Evolutionary conservation across 1,140 invertebrate species (phyloP), one percentile per base, ranked within the genome.

Genomic region (Drosophila ananassae): DNA sequence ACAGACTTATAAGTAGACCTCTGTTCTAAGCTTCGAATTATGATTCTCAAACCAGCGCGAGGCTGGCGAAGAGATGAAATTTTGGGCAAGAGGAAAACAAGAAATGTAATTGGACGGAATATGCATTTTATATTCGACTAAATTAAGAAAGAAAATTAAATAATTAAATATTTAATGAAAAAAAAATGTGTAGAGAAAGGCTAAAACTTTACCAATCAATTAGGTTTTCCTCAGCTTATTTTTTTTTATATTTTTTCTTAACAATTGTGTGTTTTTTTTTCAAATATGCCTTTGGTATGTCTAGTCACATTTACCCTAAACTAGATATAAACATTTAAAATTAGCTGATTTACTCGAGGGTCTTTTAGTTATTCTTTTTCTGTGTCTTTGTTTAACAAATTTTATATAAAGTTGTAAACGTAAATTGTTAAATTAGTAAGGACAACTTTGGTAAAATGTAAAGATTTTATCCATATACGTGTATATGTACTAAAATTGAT

Each of bases 261-360:
- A 69, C 67, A 69, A 69, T 50, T 69, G 67, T 68, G 41, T 69
- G 50, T 73, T 60, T 69, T 12, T 62, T 62, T 78, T 68, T 84
- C 72, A 79, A 85, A 82, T 90, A 87, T 90, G 82, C 82, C 87
- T 90, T 90, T 90, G 87, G 87, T 90, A 90, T 90, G 87, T 90
- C 87, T 90, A 90, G 87, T 90, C 82, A 69, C 67, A 66, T 80
- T 79, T 72, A 79, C 59, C 32, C 59, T 82, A 74, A 87, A 82
- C 67, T 74, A 73, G 79, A 17, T 74, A 73, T 84, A 83, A 77
- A 87, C 73, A 62, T 73, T 76, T 54, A 53, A 64, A 68, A 61
- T 82, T 71, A 57, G 71, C 72, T 46, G 64, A 60, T 47, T 73
- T 80, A 62, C 62, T 52, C 47, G 30, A 30, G 63, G 63, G 28